phyloP scores from a whole-genome alignment of 2,797 vertebrate genomes.

The Labeo calbasu region DNA sequence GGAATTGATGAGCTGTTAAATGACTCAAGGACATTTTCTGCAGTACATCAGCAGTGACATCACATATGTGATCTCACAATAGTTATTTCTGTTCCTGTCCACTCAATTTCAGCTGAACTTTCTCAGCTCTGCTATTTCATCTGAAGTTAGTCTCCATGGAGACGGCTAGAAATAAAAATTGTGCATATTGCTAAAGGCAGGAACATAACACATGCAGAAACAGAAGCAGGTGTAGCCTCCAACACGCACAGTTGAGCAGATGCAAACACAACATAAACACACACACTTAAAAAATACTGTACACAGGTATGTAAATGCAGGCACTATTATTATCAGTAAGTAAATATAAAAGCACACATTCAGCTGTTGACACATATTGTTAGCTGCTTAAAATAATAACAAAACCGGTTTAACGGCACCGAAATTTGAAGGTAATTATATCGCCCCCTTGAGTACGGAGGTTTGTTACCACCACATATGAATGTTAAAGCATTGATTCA shows the following conservation, averaged over 20 bases:
- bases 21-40: background rate
- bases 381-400: background rate
- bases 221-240: constrained; percentile 2
- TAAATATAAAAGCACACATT: background rate
- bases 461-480: background rate
- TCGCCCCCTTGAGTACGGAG: background rate
- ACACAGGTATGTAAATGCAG: background rate
- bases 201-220: background rate
- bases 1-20: constrained; percentile 15
- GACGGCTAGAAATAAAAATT: constrained; percentile 28
- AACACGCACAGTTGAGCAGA: background rate
- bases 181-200: constrained; percentile 37
- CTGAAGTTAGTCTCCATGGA: constrained; percentile 54
- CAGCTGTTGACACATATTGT: background rate
- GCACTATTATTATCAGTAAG: background rate
- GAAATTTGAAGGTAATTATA: background rate
- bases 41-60: constrained; percentile 4
- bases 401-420: background rate
- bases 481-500: background rate
- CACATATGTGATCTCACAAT: background rate
- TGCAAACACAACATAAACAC: background rate
- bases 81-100: constrained; percentile 41
- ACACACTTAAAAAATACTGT: background rate
- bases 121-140: constrained; percentile 44
- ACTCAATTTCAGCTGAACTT: constrained; percentile 32